phyloP scores from a whole-genome alignment of 2,888 invertebrate species.

The Drosophila demipolita region DNA sequence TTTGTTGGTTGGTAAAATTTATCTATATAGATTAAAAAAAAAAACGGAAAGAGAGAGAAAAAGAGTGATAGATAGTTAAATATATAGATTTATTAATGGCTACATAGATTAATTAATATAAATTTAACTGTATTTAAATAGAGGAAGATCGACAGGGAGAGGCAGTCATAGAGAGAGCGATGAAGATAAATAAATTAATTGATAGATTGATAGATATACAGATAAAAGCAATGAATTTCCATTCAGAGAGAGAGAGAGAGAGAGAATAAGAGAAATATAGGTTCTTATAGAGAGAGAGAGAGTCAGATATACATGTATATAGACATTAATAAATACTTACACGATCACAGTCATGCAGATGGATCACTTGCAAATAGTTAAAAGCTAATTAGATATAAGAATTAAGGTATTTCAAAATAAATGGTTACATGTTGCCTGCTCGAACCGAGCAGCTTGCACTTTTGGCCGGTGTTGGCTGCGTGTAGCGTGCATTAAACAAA shows the following conservation, averaged over 20 bases:
- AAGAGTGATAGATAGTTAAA: background rate
- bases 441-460: constrained; percentile 10
- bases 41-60: background rate
- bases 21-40: background rate
- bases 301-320: background rate
- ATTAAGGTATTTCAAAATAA: background rate
- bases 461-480: constrained; percentile 21
- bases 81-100: background rate
- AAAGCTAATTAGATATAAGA: background rate
- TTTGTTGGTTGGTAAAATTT: background rate
- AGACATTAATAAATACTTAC: background rate
- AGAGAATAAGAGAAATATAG: background rate
- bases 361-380: background rate
- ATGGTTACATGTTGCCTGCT: background rate
- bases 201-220: background rate
- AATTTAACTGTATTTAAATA: background rate
- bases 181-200: background rate
- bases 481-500: constrained; percentile 63
- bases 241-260: background rate
- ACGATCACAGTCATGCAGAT: background rate
- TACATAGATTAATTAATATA: background rate
- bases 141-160: background rate
- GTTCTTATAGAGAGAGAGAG: background rate
- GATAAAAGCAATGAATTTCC: background rate
- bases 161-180: background rate